These are phyloP conservation scores for Aptenodytes forsteri DNA, from an alignment of 2,113 vertebrate genomes.

Conservation along the genomic window DNA sequence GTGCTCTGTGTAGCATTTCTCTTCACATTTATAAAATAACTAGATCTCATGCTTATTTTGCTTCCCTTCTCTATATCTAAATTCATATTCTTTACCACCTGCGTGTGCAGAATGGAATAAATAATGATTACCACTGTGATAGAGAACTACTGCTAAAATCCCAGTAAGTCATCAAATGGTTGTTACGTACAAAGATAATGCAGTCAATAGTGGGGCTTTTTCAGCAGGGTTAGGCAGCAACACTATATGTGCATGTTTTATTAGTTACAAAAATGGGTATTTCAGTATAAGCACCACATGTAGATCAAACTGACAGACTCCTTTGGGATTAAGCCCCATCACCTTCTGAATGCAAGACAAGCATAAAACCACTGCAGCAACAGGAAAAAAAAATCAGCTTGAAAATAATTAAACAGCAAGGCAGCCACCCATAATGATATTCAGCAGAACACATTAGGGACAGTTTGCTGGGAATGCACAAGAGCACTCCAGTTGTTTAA, in stretches of 20 bases:
- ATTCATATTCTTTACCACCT: constrained; percentile 73
- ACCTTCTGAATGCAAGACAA: constrained; percentile 83
- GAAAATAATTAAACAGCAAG: constrained; percentile 87
- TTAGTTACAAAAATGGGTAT: constrained; percentile 72
- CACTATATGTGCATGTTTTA: constrained; percentile 70
- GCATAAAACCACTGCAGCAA: constrained; percentile 80
- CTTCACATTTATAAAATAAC: constrained; percentile 51
- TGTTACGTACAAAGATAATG: constrained; percentile 65
- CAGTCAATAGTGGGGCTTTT: constrained; percentile 66
- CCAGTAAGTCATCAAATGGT: constrained; percentile 69
- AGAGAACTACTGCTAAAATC: constrained; percentile 64
- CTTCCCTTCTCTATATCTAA: constrained; percentile 34
- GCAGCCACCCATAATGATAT: constrained; percentile 87
- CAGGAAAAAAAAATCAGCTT: constrained; percentile 74
- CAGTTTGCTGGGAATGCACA: constrained; percentile 80
- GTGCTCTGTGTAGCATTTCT: constrained; percentile 2
- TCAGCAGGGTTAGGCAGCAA: constrained; percentile 69
- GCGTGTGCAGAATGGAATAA: constrained; percentile 65
- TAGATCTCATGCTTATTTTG: constrained; percentile 47
- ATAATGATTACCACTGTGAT: constrained; percentile 70
- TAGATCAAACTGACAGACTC: constrained; percentile 72
- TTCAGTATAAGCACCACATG: constrained; percentile 70
- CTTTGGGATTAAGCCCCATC: constrained; percentile 72
- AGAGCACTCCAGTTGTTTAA: constrained; percentile 84
- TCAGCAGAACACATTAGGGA: constrained; percentile 83